These are phyloP conservation scores for Heteromurus nitidus DNA, from an alignment of 2,888 invertebrate genomes.

Conservation along the genomic window DNA sequence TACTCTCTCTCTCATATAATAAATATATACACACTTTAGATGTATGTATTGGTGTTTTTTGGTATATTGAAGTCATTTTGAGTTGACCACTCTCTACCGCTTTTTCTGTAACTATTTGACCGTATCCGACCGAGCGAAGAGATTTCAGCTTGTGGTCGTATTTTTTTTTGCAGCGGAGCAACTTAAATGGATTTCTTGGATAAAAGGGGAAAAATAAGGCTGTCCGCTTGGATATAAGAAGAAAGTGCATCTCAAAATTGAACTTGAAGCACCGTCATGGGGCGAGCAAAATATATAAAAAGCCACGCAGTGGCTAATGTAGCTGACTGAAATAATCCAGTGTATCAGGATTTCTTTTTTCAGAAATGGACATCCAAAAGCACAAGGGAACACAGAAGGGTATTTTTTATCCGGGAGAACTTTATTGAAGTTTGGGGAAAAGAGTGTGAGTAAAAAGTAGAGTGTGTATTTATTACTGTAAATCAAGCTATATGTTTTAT, in stretches of 20 bases:
- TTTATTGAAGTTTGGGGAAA: background rate
- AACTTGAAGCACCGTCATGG: constrained; percentile 53
- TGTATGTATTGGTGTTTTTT: background rate
- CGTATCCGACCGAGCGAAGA: constrained; percentile 29
- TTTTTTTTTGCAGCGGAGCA: constrained; percentile 13
- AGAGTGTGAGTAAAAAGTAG: background rate
- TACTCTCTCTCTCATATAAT: background rate
- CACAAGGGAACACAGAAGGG: constrained; percentile 30
- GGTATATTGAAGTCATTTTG: constrained; percentile 27
- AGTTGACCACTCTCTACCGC: constrained; percentile 22
- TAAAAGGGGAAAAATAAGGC: constrained; percentile 9
- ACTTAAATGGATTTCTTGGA: constrained; percentile 49
- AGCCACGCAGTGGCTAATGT: background rate
- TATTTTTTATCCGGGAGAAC: background rate
- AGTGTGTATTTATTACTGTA: background rate
- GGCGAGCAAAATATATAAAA: constrained; percentile 21
- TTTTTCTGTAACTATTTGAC: constrained; percentile 42
- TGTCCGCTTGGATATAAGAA: no score
- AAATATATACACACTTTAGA: background rate
- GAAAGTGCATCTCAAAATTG: constrained; percentile 47
- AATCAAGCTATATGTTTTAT: constrained; percentile 26
- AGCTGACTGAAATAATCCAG: constrained; percentile 50
- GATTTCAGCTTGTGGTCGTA: constrained; percentile 35
- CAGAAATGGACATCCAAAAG: constrained; percentile 22
- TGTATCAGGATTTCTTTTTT: constrained; percentile 31